Evolutionary conservation across 1,140 invertebrate species (phyloP).

Genomic region (Homarus americanus): DNA sequence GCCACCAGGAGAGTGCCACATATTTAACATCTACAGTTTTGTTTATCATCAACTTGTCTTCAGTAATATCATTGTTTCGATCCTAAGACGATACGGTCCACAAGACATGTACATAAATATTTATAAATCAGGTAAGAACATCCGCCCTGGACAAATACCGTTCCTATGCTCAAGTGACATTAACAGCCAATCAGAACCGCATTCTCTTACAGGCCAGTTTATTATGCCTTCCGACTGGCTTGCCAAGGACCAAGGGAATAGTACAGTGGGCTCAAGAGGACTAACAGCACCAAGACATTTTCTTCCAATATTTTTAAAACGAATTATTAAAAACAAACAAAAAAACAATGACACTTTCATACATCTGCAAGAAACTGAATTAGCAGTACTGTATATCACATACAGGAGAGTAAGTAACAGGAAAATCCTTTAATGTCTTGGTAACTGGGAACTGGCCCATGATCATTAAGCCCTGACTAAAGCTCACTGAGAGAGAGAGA

Average conservation of each 20-base stretch:
- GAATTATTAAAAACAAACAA: too few species aligned
- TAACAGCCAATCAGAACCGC: slow-evolving; percentile 66
- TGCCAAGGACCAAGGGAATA: slow-evolving; percentile 60
- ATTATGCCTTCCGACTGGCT: slow-evolving; percentile 55
- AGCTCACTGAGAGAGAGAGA: slow-evolving; percentile 19
- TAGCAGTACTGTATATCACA: too few species aligned
- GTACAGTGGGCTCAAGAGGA: slow-evolving; percentile 54
- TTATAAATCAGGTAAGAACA: slow-evolving; percentile 72
- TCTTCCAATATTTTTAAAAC: too few species aligned
- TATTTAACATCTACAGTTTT: slow-evolving; percentile 43
- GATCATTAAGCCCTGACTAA: background rate
- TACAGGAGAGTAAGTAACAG: too few species aligned
- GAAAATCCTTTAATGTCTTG: background rate
- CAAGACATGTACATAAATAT: slow-evolving; percentile 69
- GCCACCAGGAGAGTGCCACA: slow-evolving; percentile 34
- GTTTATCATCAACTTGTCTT: slow-evolving; percentile 30
- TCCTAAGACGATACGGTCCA: slow-evolving; percentile 68
- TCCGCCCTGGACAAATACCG: slow-evolving; percentile 69
- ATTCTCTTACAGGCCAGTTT: background rate
- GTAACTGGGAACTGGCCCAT: background rate
- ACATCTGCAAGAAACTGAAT: too few species aligned
- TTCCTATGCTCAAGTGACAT: slow-evolving; percentile 67
- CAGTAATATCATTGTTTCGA: slow-evolving; percentile 61
- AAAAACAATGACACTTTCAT: too few species aligned
- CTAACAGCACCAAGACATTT: background rate